Evolutionary conservation across 2,888 invertebrate species (phyloP).

Genomic region (Liodrosophila aerea): DNA sequence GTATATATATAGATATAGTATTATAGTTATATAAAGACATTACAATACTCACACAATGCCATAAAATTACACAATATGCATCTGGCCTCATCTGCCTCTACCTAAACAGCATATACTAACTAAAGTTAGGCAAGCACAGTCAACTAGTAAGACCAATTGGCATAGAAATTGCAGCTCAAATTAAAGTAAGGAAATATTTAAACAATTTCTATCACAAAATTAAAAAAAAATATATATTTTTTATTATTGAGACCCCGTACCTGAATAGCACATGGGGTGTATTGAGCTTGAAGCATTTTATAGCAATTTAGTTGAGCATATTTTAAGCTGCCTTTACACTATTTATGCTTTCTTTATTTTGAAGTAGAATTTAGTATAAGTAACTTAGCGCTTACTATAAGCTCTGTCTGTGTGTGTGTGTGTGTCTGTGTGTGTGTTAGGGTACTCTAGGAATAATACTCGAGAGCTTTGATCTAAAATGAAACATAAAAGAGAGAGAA

Average conservation of each 20-base stretch:
- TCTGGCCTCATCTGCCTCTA: constrained; percentile 69
- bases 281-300: too few relatives aligned
- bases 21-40: constrained; percentile 18
- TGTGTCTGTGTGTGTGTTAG: constrained; percentile 40
- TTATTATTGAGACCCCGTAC: too few relatives aligned
- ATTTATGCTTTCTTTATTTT: too few relatives aligned
- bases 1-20: neutral
- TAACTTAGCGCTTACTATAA: too few relatives aligned
- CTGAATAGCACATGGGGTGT: too few relatives aligned
- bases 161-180: neutral
- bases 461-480: constrained; percentile 81
- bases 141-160: too few relatives aligned
- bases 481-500: constrained; percentile 64
- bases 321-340: too few relatives aligned
- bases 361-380: too few relatives aligned
- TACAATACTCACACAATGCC: constrained; percentile 72
- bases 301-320: too few relatives aligned
- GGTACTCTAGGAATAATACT: constrained; percentile 67
- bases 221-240: too few relatives aligned
- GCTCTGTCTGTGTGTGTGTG: constrained; percentile 24
- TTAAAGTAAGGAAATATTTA: neutral
- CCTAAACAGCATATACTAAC: neutral
- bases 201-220: neutral
- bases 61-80: constrained; percentile 46
- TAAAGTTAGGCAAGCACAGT: too few relatives aligned